Base-by-base conservation (phyloP, 2,888 invertebrate genomes). In the Cantharis flavilabris region DNA sequence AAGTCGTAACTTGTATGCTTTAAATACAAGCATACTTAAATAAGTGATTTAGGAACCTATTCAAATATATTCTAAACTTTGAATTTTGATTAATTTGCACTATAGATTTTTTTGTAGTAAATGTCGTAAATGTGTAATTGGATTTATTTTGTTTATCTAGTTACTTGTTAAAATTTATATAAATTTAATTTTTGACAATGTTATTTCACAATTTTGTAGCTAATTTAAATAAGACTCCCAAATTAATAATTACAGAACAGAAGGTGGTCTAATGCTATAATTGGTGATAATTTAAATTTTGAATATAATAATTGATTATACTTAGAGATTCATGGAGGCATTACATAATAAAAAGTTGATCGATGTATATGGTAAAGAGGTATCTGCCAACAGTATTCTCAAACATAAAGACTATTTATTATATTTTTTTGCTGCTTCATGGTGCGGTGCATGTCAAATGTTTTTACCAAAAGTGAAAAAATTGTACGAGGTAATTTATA, bases 401-500 rank as follows among this genome's bases (percentile, higher is more conserved):
- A 76, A 79, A 73, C 77, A 82, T 23, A 82, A 81, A 72, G 79
- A 81, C 23, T 80, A 83, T 4, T 78, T 85, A 3, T 73, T 83
- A 18, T 85, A 83, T 28, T 84, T 82, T 64, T 86, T 86, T 76
- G 82, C 83, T 9, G 83, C 84, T 1, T 76, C 82, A 1, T 81
- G 82, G 81, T 83, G 84, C 65, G 16, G 69, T 18, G 73, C 81
- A 4, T 84, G 83, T 71, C 78, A 76, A 69, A 62, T 76, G 13
- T 73, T 85, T n/a, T 79, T 85, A 62, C 80, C 82, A 70, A 80
- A 80, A 76, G 69, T 86, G 5, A 84, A 82, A 76, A 75, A 76
- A 20, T 75, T 86, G 9, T 82, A 86, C 72, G 77, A 83, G 49
- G 84, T 83, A 83, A 62, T 72, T 71, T 11, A 11, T 18, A n/a